Base-by-base conservation (phyloP, 2,113 vertebrate species). In the Podiceps cristatus region DNA sequence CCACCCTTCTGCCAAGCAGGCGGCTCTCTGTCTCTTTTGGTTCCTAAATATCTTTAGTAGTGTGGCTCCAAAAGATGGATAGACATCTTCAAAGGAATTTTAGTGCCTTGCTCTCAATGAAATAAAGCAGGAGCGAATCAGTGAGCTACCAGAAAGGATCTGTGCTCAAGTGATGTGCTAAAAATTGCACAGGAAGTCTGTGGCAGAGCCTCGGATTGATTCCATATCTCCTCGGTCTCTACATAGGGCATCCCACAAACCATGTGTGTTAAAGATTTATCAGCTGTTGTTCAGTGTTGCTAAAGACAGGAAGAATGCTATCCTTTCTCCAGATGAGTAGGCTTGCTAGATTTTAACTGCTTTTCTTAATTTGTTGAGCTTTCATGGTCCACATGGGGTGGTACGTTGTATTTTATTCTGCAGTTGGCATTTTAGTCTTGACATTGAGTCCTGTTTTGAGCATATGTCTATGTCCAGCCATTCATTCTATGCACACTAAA, bases 221-320 rank as follows among this genome's bases (percentile, higher is more conserved):
- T 97, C 95, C 96, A 90, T 95, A 96, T 95, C 96, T 96, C 50
- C 72, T 86, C 4, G 8, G 59, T 69, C 90, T 86, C 88, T 44
- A 55, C 88, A 71, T 5, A 96, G 94, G 95, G 92, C 92, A 96
- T 92, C 92, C 86, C 92, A 59, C 90, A 93, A 92, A 96, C 92
- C 96, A 96, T 93, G 94, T 97, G 96, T 71, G 82, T 77, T 95
- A 95, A 96, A 97, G 92, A 97, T 97, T 97, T 97, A 96, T 95
- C 96, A 96, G 95, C 96, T 97, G 96, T 96, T 96, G 60, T n/a
- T 94, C 93, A 42, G 95, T 85, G 96, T 91, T 97, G 96, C 94
- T 96, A 85, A 79, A 96, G 96, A 94, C 80, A 91, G 96, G 95
- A 97, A 96, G 93, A 96, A 91, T 79, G 74, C 53, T 94, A 81